These are phyloP conservation scores for Pycnonotus jocosus DNA, from an alignment of 2,113 vertebrate genomes.

Conservation along the genomic window DNA sequence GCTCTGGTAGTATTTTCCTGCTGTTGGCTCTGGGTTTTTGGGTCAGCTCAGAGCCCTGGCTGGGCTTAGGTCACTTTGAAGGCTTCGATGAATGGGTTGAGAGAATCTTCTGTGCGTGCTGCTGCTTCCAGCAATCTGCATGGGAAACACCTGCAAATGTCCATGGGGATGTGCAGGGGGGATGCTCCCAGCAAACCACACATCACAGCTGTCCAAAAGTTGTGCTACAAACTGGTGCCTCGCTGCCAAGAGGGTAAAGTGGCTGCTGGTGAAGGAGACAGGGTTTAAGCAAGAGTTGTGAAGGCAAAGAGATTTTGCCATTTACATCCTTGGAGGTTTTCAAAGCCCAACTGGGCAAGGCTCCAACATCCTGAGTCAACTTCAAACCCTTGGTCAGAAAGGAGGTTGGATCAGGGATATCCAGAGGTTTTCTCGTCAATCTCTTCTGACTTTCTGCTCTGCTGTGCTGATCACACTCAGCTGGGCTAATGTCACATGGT, in stretches of 20 bases:
- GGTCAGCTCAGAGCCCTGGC: not conserved
- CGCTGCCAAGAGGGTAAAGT: not conserved
- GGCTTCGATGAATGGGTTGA: fast-evolving
- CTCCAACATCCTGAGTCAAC: not conserved
- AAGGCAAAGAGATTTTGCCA: not conserved
- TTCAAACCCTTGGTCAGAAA: not conserved
- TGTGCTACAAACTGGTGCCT: not conserved
- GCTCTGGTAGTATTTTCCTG: not conserved
- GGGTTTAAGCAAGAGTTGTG: not conserved
- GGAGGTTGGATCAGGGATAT: not conserved
- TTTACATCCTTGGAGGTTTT: not conserved
- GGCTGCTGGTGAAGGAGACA: not conserved
- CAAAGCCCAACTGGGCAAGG: not conserved
- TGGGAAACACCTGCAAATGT: not conserved
- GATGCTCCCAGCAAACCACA: not conserved
- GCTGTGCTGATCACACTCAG: not conserved
- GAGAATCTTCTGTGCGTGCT: not conserved
- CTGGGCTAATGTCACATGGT: fast-evolving
- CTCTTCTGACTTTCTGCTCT: not conserved
- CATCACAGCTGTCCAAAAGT: not conserved
- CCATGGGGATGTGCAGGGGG: fast-evolving
- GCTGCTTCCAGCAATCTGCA: fast-evolving
- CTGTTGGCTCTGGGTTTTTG: not conserved
- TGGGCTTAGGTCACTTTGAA: not conserved
- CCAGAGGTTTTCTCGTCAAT: not conserved